Percentiles rank a stretch among this genome's conserved stretches.
Evolutionary conservation across 2,888 invertebrate genomes (phyloP).

Genomic region (Shargacucullia verbasci): DNA sequence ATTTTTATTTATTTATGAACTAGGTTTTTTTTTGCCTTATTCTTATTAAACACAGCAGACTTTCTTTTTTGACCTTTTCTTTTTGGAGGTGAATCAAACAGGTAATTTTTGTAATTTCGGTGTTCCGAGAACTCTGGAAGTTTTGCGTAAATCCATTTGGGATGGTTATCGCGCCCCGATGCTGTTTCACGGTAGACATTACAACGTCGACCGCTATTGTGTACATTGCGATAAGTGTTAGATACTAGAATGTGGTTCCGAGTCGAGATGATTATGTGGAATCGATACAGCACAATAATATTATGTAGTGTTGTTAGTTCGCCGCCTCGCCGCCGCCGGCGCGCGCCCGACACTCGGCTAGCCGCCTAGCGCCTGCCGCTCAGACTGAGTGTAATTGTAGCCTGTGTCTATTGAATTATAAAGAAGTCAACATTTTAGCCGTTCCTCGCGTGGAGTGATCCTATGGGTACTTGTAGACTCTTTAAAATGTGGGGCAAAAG

Average conservation of each 20-base stretch:
- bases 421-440: conserved; percentile 50
- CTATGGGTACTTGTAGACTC: conserved; percentile 3
- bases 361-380: conserved; percentile 40
- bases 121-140: conserved; percentile 40
- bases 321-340: conserved; percentile 35
- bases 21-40: conserved; percentile 6
- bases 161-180: conserved; percentile 16
- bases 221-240: conserved; percentile 1
- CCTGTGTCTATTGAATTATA: conserved; percentile 55
- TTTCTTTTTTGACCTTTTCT: conserved; percentile 14
- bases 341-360: conserved; percentile 15
- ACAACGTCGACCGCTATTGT: conserved; percentile 2
- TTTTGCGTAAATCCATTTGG: conserved; percentile 38
- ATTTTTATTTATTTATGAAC: conserved; percentile 1
- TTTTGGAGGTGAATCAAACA: conserved; percentile 21
- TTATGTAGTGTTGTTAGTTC: conserved; percentile 23
- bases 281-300: conserved; percentile 39
- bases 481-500: not conserved
- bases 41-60: conserved; percentile 21
- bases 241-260: conserved; percentile 7
- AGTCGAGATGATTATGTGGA: conserved; percentile 16
- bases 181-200: conserved; percentile 4
- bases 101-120: conserved; percentile 50
- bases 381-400: conserved; percentile 42
- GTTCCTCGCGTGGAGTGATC: conserved; percentile 16